Evolutionary conservation across 92 coral and sea anemone species (phyloP).

Genomic region (Blastomussa wellsi): DNA sequence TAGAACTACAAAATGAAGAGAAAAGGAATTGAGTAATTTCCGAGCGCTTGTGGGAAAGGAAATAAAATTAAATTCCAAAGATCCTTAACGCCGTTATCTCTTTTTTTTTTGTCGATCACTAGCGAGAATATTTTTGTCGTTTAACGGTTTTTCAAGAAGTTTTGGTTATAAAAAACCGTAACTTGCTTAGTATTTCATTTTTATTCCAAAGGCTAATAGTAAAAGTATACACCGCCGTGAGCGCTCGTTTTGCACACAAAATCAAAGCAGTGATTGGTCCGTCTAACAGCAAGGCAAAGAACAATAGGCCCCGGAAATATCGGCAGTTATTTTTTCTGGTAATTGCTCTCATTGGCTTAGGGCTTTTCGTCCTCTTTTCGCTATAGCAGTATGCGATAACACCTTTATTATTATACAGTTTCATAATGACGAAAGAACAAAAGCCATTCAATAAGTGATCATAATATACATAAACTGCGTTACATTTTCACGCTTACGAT

Average conservation of each 20-base stretch:
- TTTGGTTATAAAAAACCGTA: background rate
- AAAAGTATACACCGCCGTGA: too few relatives aligned
- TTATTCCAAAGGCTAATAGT: too few relatives aligned
- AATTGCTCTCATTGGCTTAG: too few relatives aligned
- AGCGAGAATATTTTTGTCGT: background rate
- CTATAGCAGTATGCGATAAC: too few relatives aligned
- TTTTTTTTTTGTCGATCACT: background rate
- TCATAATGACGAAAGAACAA: background rate
- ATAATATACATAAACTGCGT: background rate
- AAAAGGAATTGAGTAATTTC: background rate
- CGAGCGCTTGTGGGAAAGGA: background rate
- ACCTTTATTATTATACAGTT: too few relatives aligned
- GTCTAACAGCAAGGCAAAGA: too few relatives aligned
- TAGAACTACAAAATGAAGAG: background rate
- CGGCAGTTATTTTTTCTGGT: too few relatives aligned
- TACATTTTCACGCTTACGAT: slow-evolving; percentile 7
- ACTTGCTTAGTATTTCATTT: too few relatives aligned
- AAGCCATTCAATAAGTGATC: background rate
- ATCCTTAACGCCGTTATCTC: background rate
- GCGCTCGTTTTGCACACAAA: too few relatives aligned
- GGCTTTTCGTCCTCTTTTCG: too few relatives aligned
- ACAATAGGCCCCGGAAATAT: too few relatives aligned
- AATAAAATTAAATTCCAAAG: background rate
- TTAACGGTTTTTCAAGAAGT: background rate
- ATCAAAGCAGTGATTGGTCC: too few relatives aligned